Base-by-base conservation (phyloP, 2,797 vertebrate genomes). In the Silurus lanzhouensis region DNA sequence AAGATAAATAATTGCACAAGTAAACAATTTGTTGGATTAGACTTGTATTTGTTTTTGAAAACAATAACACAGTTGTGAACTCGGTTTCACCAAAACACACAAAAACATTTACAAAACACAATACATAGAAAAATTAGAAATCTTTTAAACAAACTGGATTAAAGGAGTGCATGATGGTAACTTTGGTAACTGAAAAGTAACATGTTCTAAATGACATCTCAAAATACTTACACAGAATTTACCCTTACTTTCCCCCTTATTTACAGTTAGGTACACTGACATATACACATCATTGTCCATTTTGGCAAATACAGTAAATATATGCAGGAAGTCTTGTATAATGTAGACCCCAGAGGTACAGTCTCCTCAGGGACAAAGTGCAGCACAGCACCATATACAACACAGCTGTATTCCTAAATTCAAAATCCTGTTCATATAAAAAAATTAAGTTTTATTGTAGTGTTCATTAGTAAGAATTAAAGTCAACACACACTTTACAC, bases 41-140 rank as follows among this genome's bases (percentile, higher is more conserved):
- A 74, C 13, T n/a, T 83, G 44, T 80, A 81, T 81, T 55, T 52
- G 31, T 31, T 52, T 55, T 83, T 74, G 38, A 4, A 38, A 38
- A 38, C 38, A 38, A 38, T 5, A 38, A 58, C 14, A 61, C 20
- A n/a, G 60, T 20, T 78, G 12, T 64, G 22, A 31, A 76, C 25
- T 68, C 19, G 17, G 10, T 48, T n/a, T 38, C 20, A 77, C 22
- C 20, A 79, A 67, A 68, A 78, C 48, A 84, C 27, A 84, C 13
- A 79, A 46, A 75, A 67, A 27, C 76, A 70, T 17, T 20, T 75
- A 55, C 82, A 64, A 83, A 63, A 75, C 15, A 83, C 19, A 61
- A 68, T 31, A 68, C 25, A 1, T 70, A 79, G 15, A 84, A 68
- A 79, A 71, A 70, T 9, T 20, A 57, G 48, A 83, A 63, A 81